Evolutionary conservation across 2,113 vertebrate genomes (phyloP).

Genomic region (Coptodon bakossiorum): DNA sequence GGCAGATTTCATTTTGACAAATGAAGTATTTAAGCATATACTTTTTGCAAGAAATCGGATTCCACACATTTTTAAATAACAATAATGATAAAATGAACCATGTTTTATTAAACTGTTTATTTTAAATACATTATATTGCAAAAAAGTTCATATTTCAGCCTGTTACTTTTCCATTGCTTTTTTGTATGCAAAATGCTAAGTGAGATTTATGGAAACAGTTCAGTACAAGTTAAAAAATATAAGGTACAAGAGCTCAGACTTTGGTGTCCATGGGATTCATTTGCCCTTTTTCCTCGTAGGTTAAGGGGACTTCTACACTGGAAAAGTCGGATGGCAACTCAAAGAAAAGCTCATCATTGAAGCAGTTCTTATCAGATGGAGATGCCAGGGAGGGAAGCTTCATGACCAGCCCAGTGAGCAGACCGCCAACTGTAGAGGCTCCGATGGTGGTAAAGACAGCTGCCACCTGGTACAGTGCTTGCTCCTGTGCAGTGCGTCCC

Average conservation of each 20-base stretch:
- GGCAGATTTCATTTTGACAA: not conserved
- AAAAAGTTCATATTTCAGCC: not conserved
- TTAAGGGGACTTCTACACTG: not conserved
- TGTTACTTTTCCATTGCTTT: not conserved
- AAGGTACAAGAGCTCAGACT: not conserved
- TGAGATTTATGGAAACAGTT: not conserved
- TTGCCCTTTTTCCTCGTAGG: not conserved
- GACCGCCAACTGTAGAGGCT: conserved; percentile 39
- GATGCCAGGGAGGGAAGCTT: conserved; percentile 64
- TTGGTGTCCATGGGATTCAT: not conserved
- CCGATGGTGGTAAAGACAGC: conserved; percentile 57
- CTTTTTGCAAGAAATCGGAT: not conserved
- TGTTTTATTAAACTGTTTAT: not conserved
- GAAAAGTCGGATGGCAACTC: conserved; percentile 54
- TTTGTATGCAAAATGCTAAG: not conserved
- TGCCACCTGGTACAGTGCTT: conserved; percentile 61
- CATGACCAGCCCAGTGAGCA: conserved; percentile 56
- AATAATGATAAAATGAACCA: not conserved
- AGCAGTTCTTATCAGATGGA: conserved; percentile 60
- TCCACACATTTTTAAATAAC: not conserved
- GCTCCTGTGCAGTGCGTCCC: conserved; percentile 1
- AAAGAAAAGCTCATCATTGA: conserved; percentile 71
- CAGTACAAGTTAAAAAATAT: not conserved
- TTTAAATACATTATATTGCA: not conserved
- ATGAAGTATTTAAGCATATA: not conserved